Evolutionary conservation across 2,113 vertebrate genomes (phyloP).

Genomic region (Antechinus flavipes): DNA sequence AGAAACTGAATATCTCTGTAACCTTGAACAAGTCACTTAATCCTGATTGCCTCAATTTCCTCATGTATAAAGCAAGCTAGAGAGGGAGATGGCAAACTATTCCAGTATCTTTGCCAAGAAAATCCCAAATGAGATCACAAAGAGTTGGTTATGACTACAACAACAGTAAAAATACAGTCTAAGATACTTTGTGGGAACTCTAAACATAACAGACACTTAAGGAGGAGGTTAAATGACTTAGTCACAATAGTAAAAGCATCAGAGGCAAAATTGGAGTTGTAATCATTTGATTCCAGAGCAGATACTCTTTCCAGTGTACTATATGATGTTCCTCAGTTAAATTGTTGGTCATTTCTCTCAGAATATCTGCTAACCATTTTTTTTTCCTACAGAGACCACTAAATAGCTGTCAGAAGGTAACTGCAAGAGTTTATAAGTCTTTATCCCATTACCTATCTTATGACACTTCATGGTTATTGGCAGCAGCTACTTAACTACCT

Average conservation of each 20-base stretch:
- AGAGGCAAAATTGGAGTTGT: not conserved
- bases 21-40: not conserved
- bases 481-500: not conserved
- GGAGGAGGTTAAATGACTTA: not conserved
- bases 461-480: not conserved
- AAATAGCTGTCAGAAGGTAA: too few species aligned
- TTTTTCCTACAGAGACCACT: not conserved
- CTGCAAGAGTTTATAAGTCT: rapidly evolving
- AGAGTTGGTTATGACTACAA: not conserved
- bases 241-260: not conserved
- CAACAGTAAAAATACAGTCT: not conserved
- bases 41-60: not conserved
- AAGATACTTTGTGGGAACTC: not conserved
- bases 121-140: too few species aligned
- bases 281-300: not conserved
- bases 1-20: not conserved
- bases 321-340: not conserved
- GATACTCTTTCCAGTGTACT: not conserved
- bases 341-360: not conserved
- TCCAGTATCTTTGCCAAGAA: too few species aligned
- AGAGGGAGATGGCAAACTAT: not conserved
- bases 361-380: not conserved
- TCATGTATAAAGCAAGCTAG: not conserved
- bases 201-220: not conserved
- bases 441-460: too few species aligned